These are phyloP conservation scores for Melospiza melodia DNA, from an alignment of 2,113 vertebrate genomes.

Conservation along the genomic window DNA sequence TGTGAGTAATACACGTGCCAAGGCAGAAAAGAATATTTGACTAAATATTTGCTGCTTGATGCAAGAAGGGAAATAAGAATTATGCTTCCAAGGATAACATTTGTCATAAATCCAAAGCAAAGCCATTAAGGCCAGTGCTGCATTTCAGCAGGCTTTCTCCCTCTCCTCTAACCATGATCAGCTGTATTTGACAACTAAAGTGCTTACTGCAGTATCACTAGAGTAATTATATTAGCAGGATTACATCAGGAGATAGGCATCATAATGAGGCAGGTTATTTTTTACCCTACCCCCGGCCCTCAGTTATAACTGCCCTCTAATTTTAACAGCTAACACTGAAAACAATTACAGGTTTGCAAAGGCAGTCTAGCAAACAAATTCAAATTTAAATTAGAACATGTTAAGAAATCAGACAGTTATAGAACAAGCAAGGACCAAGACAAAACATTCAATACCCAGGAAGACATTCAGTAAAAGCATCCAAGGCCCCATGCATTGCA, in stretches of 20 bases:
- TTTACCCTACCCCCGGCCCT: background rate
- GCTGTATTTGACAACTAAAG: background rate
- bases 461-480: background rate
- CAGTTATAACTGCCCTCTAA: background rate
- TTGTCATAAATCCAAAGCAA: background rate
- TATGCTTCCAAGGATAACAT: constrained; percentile 1
- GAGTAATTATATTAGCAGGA: background rate
- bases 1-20: background rate
- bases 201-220: background rate
- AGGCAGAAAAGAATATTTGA: constrained; percentile 11
- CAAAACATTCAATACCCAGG: background rate
- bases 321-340: constrained; percentile 13
- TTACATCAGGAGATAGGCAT: background rate
- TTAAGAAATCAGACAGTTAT: background rate
- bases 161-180: background rate
- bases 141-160: background rate
- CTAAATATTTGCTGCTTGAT: constrained; percentile 47
- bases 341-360: background rate
- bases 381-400: background rate
- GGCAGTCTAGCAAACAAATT: background rate
- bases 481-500: background rate
- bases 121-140: background rate
- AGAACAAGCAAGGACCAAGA: background rate
- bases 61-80: constrained; percentile 16
- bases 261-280: background rate